Conservation (phyloP, 2,888 invertebrate species). For the Thera obeliscata region DNA sequence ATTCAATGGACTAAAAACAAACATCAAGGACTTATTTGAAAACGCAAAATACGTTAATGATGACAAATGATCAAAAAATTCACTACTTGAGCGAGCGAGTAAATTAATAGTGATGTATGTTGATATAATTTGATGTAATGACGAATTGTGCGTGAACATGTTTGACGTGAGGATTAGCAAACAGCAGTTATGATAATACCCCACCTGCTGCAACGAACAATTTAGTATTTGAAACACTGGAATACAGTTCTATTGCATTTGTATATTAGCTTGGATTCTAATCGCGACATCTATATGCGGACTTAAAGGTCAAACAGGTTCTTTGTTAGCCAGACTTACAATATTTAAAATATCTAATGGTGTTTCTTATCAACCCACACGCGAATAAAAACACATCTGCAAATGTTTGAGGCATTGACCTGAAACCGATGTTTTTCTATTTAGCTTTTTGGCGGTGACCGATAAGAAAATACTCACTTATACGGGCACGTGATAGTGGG, state of each 20-base stretch:
- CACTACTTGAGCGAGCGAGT: constrained; percentile 63
- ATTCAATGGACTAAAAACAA: constrained; percentile 51
- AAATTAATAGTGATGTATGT: constrained; percentile 69
- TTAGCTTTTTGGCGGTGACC: constrained; percentile 25
- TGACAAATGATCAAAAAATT: constrained; percentile 76
- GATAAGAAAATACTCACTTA: constrained; percentile 32
- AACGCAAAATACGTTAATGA: constrained; percentile 56
- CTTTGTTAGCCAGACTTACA: constrained; percentile 21
- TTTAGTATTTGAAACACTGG: constrained; percentile 46
- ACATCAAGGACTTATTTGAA: constrained; percentile 52
- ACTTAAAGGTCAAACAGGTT: constrained; percentile 50
- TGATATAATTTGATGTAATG: constrained; percentile 57
- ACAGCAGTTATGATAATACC: constrained; percentile 46
- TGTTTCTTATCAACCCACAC: constrained; percentile 20
- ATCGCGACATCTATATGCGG: constrained; percentile 54
- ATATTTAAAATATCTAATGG: constrained; percentile 28
- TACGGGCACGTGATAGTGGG: constrained; percentile 29
- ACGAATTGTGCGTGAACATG: constrained; percentile 59
- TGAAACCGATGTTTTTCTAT: constrained; percentile 22
- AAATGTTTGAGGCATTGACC: constrained; percentile 34
- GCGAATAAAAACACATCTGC: constrained; percentile 12
- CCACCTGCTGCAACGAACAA: constrained; percentile 56
- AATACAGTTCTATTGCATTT: constrained; percentile 40
- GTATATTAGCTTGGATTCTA: constrained; percentile 59
- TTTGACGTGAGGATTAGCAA: constrained; percentile 62